phyloP scores from a whole-genome alignment of 1,140 invertebrate genomes.

The Whitmania pigra region DNA sequence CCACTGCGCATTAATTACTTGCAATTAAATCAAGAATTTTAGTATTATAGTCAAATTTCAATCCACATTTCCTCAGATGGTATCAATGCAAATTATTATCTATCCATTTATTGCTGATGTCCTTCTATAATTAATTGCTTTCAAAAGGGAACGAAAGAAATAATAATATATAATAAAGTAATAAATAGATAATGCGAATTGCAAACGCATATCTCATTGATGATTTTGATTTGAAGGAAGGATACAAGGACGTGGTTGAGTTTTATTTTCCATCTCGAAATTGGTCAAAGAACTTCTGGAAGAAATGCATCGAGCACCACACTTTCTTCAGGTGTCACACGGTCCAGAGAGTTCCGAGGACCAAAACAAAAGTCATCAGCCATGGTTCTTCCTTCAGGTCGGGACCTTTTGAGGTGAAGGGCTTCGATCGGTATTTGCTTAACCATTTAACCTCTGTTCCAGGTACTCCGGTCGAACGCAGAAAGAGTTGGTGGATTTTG shows the following conservation, averaged over 20 bases:
- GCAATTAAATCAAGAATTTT: too few species aligned
- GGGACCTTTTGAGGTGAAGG: background rate
- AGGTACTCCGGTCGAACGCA: conserved; percentile 97
- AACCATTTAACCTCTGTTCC: conserved; percentile 13
- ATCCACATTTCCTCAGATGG: too few species aligned
- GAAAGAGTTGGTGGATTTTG: conserved; percentile 95
- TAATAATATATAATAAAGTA: too few species aligned
- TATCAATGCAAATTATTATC: too few species aligned
- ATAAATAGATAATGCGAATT: too few species aligned
- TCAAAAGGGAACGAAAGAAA: too few species aligned
- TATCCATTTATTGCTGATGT: too few species aligned
- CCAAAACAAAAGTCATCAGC: conserved; percentile 77
- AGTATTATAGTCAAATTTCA: too few species aligned
- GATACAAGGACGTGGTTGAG: conserved; percentile 85
- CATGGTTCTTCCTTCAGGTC: conserved; percentile 90
- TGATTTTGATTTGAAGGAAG: conserved; percentile 44
- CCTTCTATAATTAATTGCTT: too few species aligned
- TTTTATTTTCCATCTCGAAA: conserved; percentile 95
- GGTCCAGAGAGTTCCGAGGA: conserved; percentile 51
- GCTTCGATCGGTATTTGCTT: background rate
- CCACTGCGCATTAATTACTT: too few species aligned
- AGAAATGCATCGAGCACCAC: conserved; percentile 98
- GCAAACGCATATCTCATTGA: too few species aligned
- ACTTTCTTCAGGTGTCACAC: conserved; percentile 74
- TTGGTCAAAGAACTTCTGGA: conserved; percentile 99